Percentiles rank a stretch among this genome's conserved stretches.
phyloP scores from a whole-genome alignment of 1,140 invertebrate species.

The Calephelis nemesis region DNA sequence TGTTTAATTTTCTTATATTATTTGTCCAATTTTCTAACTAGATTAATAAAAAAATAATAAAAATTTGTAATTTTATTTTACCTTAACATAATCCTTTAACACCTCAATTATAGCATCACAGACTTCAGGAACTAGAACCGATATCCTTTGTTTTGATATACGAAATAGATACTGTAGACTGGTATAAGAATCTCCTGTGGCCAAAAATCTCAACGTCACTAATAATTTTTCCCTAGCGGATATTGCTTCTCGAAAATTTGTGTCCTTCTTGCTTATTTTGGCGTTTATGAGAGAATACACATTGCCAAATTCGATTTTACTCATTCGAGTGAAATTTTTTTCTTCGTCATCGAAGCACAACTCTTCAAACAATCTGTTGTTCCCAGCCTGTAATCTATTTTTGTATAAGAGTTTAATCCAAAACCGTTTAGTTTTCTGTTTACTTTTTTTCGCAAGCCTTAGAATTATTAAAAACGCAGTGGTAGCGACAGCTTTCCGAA shows the following conservation, averaged over 20 bases:
- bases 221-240: conserved; percentile 30
- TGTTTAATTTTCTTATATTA: conserved; percentile 21
- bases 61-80: conserved; percentile 23
- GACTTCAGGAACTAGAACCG: conserved; percentile 35
- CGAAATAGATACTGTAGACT: too few relatives aligned
- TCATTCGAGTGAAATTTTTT: conserved; percentile 22
- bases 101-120: conserved; percentile 34
- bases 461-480: conserved; percentile 23
- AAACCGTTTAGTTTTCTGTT: conserved; percentile 25
- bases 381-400: conserved; percentile 28
- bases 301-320: conserved; percentile 18
- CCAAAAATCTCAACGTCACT: conserved; percentile 43
- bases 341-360: conserved; percentile 21
- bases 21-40: conserved; percentile 19
- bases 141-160: conserved; percentile 28
- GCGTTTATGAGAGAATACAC: conserved; percentile 22
- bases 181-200: conserved; percentile 40
- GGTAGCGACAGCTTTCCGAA: conserved; percentile 21
- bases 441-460: conserved; percentile 20
- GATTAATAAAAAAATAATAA: conserved; percentile 21
- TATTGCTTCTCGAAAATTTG: conserved; percentile 29
- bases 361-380: conserved; percentile 23
- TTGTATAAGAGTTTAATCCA: conserved; percentile 27
- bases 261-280: conserved; percentile 27
- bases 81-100: conserved; percentile 37